Evolutionary conservation across 2,888 invertebrate genomes (phyloP).

Genomic region (Euplexia lucipara): DNA sequence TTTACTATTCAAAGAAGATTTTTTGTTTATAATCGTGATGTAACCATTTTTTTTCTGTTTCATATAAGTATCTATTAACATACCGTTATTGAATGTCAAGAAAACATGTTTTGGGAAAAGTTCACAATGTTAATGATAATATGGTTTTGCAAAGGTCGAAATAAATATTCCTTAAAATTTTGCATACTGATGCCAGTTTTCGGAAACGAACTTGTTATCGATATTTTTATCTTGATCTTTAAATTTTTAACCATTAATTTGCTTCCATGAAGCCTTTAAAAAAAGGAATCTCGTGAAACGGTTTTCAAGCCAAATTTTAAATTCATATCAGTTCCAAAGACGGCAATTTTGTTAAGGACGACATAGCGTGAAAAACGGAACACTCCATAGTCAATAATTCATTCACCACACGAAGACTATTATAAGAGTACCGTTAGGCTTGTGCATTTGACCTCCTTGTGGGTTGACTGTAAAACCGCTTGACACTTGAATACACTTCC

Average conservation of each 20-base stretch:
- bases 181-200: constrained; percentile 14
- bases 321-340: constrained; percentile 21
- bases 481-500: constrained; percentile 63
- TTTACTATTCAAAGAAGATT: constrained; percentile 8
- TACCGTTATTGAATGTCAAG: constrained; percentile 48
- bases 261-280: constrained; percentile 8
- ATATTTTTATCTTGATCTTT: constrained; percentile 1
- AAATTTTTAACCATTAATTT: constrained; percentile 3
- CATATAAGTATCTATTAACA: constrained; percentile 15
- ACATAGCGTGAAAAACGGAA: constrained; percentile 60
- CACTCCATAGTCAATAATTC: constrained; percentile 68
- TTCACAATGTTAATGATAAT: constrained; percentile 35
- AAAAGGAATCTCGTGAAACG: neutral
- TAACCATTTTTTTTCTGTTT: constrained; percentile 18
- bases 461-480: constrained; percentile 71
- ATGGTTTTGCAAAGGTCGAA: constrained; percentile 30
- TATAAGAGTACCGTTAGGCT: constrained; percentile 81
- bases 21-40: constrained; percentile 30
- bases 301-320: constrained; percentile 1
- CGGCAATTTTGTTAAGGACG: constrained; percentile 47
- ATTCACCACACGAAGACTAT: constrained; percentile 79
- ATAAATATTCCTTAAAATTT: constrained; percentile 20
- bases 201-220: constrained; percentile 8
- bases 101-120: constrained; percentile 40
- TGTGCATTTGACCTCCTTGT: constrained; percentile 86